Percentiles rank a stretch among this genome's conserved stretches.
phyloP scores from a whole-genome alignment of 2,797 vertebrate species.

The Anabas testudineus region DNA sequence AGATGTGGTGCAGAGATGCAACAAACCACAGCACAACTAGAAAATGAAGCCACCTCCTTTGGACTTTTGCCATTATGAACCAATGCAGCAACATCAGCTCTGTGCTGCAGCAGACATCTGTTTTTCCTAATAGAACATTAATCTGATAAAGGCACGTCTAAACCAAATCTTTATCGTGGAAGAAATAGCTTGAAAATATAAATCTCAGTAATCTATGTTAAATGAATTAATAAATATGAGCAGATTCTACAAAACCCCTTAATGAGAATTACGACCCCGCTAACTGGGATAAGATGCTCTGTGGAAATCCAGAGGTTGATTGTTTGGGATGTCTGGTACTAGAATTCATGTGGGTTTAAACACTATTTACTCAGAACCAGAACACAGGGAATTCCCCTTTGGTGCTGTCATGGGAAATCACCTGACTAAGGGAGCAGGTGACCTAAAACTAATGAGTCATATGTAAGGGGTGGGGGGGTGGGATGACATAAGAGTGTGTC shows the following conservation, averaged over 20 bases:
- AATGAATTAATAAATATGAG: too few relatives aligned
- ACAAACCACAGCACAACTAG: too few relatives aligned
- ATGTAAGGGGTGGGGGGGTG: too few relatives aligned
- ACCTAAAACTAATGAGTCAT: slow-evolving; percentile 27
- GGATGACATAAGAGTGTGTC: too few relatives aligned
- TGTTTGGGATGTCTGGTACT: neutral
- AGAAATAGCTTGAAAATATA: too few relatives aligned
- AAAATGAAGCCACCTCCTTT: neutral
- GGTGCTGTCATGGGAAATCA: slow-evolving; percentile 5
- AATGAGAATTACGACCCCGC: neutral
- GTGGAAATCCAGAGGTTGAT: neutral
- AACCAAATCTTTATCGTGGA: slow-evolving; percentile 22
- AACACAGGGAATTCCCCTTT: neutral
- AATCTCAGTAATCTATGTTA: too few relatives aligned
- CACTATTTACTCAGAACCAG: neutral
- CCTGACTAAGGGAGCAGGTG: neutral
- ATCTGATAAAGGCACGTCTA: slow-evolving; percentile 38
- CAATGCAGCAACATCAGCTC: neutral
- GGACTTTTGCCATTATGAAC: neutral
- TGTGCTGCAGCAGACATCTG: too few relatives aligned
- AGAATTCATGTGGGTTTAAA: neutral
- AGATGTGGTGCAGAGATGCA: too few relatives aligned
- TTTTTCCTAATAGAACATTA: too few relatives aligned
- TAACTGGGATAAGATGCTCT: neutral
- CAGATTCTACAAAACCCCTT: too few relatives aligned